Percentiles rank a stretch among this genome's conserved stretches.
Evolutionary conservation across 2,113 vertebrate genomes (phyloP).

Genomic region (Muntiacus reevesi): DNA sequence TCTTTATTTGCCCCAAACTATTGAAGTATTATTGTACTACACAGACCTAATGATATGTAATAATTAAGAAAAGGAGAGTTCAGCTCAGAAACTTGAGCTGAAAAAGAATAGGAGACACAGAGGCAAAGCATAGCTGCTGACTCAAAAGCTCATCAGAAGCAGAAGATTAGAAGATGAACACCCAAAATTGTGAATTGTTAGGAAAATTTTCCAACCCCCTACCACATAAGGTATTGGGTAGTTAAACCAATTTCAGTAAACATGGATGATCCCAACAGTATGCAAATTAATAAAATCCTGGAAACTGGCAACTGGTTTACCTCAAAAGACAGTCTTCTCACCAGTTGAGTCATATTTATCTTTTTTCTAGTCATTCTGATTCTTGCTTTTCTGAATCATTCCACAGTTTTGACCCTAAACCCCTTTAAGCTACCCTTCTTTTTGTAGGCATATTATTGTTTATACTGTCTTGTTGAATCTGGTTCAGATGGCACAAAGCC

Average conservation of each 20-base stretch:
- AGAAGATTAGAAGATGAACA: background rate
- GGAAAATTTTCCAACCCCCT: background rate
- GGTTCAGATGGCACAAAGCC: background rate
- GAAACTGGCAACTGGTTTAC: background rate
- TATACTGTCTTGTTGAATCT: background rate
- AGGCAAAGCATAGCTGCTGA: background rate
- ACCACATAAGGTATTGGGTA: background rate
- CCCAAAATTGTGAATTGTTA: background rate
- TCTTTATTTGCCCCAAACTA: background rate
- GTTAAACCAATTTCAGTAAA: background rate
- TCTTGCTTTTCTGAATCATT: background rate
- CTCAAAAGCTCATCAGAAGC: background rate
- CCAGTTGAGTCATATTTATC: background rate
- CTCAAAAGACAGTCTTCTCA: background rate
- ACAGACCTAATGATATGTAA: background rate
- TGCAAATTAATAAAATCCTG: background rate
- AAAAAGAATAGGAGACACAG: background rate
- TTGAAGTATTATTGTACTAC: background rate
- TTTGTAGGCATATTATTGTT: background rate
- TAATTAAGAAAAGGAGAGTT: background rate
- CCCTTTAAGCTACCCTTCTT: background rate
- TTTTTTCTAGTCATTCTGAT: background rate
- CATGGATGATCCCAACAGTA: background rate
- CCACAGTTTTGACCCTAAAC: background rate
- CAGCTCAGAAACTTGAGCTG: background rate